A percentile compares a stretch with the other conserved stretches of the same genome.
Evolutionary conservation across 2,113 vertebrate genomes (phyloP).

Genomic region (Daubentonia madagascariensis): DNA sequence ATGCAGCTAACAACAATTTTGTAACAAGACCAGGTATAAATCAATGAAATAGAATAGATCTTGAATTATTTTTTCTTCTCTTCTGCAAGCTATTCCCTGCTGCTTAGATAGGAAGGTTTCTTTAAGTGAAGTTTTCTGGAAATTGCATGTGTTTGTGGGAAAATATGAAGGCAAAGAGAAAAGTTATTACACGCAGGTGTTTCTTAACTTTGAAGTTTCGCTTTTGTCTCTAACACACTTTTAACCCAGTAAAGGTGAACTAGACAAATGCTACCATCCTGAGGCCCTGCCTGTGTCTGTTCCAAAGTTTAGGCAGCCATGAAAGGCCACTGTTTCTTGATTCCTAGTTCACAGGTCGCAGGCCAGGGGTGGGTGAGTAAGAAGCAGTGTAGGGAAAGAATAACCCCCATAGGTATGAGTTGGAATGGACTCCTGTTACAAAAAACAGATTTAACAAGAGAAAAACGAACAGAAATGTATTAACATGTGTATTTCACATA

Average conservation of each 20-base stretch:
- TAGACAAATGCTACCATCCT: neutral
- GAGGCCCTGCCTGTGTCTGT: neutral
- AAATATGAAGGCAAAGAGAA: neutral
- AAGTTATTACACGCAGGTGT: neutral
- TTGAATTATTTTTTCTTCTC: neutral
- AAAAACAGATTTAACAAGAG: neutral
- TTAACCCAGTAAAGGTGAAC: neutral
- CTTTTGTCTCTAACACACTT: neutral
- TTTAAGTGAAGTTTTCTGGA: neutral
- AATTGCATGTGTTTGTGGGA: neutral
- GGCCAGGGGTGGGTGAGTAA: neutral
- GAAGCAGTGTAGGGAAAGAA: neutral
- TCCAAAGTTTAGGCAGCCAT: neutral
- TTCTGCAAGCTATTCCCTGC: neutral
- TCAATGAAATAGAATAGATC: neutral
- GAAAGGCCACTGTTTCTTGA: neutral
- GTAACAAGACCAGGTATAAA: conserved; percentile 25
- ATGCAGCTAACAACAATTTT: conserved; percentile 7
- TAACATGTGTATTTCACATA: neutral
- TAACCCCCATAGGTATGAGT: neutral
- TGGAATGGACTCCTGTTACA: neutral
- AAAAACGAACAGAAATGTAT: neutral
- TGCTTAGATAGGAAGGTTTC: neutral
- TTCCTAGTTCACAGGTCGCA: neutral
- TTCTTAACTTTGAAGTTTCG: neutral